Percentiles rank a stretch among this genome's conserved stretches.
Evolutionary conservation across 92 coral and sea anemone genomes (phyloP).

Genomic region (Porites cylindrica): DNA sequence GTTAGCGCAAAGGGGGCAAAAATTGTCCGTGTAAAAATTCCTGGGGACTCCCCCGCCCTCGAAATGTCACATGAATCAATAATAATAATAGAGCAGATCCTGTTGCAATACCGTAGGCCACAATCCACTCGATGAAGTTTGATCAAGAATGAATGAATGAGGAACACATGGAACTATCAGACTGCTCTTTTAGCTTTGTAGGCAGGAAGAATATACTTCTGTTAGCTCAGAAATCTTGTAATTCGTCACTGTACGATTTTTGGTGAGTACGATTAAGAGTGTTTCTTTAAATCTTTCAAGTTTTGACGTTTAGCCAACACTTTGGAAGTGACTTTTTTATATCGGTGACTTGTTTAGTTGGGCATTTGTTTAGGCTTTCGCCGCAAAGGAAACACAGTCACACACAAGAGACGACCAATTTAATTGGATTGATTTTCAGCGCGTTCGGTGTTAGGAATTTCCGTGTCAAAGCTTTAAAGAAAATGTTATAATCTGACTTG

Average conservation of each 20-base stretch:
- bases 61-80: background rate
- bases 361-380: background rate
- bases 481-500: conserved; percentile 6
- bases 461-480: conserved; percentile 34
- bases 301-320: background rate
- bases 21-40: conserved; percentile 23
- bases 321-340: background rate
- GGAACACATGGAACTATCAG: conserved; percentile 27
- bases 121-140: conserved; percentile 17
- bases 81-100: background rate
- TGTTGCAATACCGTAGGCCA: background rate
- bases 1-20: background rate
- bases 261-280: conserved; percentile 25
- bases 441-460: conserved; percentile 29
- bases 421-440: conserved; percentile 36
- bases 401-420: conserved; percentile 3
- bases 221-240: background rate
- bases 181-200: background rate
- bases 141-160: conserved; percentile 25
- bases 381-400: conserved; percentile 24
- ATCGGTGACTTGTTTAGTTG: background rate
- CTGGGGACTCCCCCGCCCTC: conserved; percentile 53
- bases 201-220: background rate
- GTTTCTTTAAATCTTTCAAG: background rate
- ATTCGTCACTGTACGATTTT: background rate